Evolutionary conservation across 2,888 invertebrate species (phyloP), one percentile per base, ranked within the genome.

Genomic region (Aleiodes testaceus): DNA sequence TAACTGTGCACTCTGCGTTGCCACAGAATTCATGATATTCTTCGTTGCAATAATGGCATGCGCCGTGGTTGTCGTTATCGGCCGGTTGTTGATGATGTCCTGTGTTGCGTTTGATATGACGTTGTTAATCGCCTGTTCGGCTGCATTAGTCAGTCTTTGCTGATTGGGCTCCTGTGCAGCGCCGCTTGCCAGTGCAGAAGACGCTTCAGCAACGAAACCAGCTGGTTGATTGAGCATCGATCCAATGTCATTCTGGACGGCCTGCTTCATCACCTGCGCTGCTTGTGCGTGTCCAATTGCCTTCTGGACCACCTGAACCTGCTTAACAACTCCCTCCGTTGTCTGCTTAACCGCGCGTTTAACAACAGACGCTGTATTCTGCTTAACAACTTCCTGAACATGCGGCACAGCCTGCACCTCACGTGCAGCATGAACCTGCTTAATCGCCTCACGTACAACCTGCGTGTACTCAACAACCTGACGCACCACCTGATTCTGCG

Each of bases 1-100:
- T 12, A 87, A 71, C 66, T 87, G 85, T 0, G 87, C 87, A 68
- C 87, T 87, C 68, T 87, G 85, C 0, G 87, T 86, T 0, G 86
- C 87, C 0, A 87, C 87, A 68, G 81, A 85, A 42, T 87, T 87
- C 14, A 87, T 72, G 68, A 87, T 87, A 69, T 87, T 87, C 67
- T 87, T 87, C 20, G 87, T 87, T 0, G 87, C 87, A 20, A 88
- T 87, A 3, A 88, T 88, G 0, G 87, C 87, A 22, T 88, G 87
- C n/a, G 87, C 88, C 5, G 87, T 86, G 2, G 87, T 87, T 4
- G 87, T 87, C 0, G 81, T 82, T 55, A 85, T 86, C 3, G 85
- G 83, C 50, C 82, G 81, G 74, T 86, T 87, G 64, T 85, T 86
- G n/a, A 87, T 86, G 20, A 87, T 87, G 49, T 85, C 87, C 70